phyloP scores from a whole-genome alignment of 2,888 invertebrate species.

The Terebella lapidaria region DNA sequence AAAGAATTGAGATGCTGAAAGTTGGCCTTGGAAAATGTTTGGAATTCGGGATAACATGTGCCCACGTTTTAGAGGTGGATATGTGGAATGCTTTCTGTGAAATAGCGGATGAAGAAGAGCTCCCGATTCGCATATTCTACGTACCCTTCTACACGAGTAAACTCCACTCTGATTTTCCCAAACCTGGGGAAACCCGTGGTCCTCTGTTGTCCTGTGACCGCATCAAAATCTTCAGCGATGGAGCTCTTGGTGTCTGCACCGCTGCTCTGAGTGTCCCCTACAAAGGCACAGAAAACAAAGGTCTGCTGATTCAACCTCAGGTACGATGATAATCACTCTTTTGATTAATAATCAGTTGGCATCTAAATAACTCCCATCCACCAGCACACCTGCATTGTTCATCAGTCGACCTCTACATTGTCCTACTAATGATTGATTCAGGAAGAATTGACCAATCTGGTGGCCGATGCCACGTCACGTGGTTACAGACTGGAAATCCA shows the following conservation, averaged over 20 bases:
- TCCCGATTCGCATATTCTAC: conserved; percentile 24
- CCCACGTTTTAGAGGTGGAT: conserved; percentile 23
- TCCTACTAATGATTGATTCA: too few species aligned
- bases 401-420: too few species aligned
- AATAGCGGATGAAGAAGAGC: conserved; percentile 14
- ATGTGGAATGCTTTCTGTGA: conserved; percentile 22
- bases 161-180: conserved; percentile 11
- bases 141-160: conserved; percentile 8
- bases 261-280: conserved; percentile 26
- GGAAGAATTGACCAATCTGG: conserved; percentile 10
- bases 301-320: conserved; percentile 17
- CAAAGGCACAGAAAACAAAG: conserved; percentile 11
- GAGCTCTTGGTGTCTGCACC: conserved; percentile 21
- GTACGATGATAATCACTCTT: conserved; percentile 11
- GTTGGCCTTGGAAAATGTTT: too few species aligned
- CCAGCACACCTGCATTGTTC: too few species aligned
- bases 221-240: conserved; percentile 24
- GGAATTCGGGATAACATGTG: conserved; percentile 22
- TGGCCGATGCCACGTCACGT: conserved; percentile 6
- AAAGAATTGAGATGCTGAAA: too few species aligned
- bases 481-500: conserved; percentile 25
- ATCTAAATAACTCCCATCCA: too few species aligned
- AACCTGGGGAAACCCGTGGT: conserved; percentile 13
- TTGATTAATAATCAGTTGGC: too few species aligned
- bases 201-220: conserved; percentile 19